A percentile compares a stretch with the other conserved stretches of the same genome.
Conservation (phyloP, 2,888 invertebrate species). For the Rhabditoides inermis region DNA sequence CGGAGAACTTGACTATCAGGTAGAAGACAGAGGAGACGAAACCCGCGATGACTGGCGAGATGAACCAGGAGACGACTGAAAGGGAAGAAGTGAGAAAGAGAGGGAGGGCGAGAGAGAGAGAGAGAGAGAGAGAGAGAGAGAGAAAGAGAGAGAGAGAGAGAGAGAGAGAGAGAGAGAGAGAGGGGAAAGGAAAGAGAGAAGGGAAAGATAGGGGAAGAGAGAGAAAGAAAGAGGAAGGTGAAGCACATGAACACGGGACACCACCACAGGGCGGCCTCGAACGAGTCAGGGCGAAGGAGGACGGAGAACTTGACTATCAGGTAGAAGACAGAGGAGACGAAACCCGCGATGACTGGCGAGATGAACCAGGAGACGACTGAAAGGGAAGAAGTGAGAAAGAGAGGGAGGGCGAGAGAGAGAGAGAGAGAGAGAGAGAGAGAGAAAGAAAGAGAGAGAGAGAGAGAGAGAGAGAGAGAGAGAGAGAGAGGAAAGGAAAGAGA, state of each 20-base stretch:
- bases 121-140: not conserved
- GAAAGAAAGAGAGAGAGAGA: not conserved
- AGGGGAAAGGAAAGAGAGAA: not conserved
- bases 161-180: not conserved
- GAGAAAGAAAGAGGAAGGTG: not conserved
- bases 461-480: not conserved
- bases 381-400: not conserved
- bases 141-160: not conserved
- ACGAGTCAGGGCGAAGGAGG: conserved; percentile 1
- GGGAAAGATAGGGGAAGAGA: not conserved
- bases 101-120: not conserved
- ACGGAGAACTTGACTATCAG: not conserved
- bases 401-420: conserved; percentile 3
- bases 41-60: conserved; percentile 87
- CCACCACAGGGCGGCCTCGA: conserved; percentile 2
- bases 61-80: conserved; percentile 83
- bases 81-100: not conserved
- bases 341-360: conserved; percentile 81
- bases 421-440: conserved; percentile 1
- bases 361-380: conserved; percentile 88
- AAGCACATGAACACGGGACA: not conserved
- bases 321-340: conserved; percentile 56
- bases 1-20: conserved; percentile 70
- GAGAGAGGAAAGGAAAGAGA: not conserved
- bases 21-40: conserved; percentile 74